Percentiles rank a stretch among this genome's conserved stretches.
phyloP scores from a whole-genome alignment of 2,888 invertebrate species.

The Nematopogon swammerdamellus region DNA sequence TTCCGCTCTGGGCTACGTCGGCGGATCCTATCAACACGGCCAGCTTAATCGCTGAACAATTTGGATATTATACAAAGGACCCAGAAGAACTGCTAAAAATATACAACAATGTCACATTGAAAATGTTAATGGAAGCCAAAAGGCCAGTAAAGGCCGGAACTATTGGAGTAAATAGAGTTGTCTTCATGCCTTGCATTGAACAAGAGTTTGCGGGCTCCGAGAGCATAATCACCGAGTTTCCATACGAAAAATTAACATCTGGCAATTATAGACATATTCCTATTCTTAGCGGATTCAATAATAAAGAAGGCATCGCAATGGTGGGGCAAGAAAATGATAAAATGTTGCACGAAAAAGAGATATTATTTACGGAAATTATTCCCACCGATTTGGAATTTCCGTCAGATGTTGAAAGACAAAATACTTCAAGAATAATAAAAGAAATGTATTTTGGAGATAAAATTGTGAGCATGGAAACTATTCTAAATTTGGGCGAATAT shows the following conservation, averaged over 20 bases:
- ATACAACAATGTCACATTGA: not conserved
- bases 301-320: not conserved
- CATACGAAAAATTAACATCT: not conserved
- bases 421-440: conserved; percentile 8
- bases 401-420: conserved; percentile 12
- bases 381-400: not conserved
- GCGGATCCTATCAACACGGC: not conserved
- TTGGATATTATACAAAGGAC: not conserved
- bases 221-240: not conserved
- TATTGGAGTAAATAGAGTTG: not conserved
- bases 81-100: not conserved
- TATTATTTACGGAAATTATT: conserved; percentile 1
- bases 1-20: not conserved
- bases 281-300: not conserved
- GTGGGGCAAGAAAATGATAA: not conserved
- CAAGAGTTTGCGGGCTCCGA: not conserved
- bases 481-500: conserved; percentile 19
- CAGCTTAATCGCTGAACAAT: not conserved
- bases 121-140: not conserved
- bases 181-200: not conserved
- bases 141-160: not conserved
- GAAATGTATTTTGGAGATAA: conserved; percentile 39
- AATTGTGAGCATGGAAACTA: conserved; percentile 26
- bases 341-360: not conserved
- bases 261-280: not conserved